Conservation (phyloP, 2,888 invertebrate species). For the Osmoderma eremita region DNA sequence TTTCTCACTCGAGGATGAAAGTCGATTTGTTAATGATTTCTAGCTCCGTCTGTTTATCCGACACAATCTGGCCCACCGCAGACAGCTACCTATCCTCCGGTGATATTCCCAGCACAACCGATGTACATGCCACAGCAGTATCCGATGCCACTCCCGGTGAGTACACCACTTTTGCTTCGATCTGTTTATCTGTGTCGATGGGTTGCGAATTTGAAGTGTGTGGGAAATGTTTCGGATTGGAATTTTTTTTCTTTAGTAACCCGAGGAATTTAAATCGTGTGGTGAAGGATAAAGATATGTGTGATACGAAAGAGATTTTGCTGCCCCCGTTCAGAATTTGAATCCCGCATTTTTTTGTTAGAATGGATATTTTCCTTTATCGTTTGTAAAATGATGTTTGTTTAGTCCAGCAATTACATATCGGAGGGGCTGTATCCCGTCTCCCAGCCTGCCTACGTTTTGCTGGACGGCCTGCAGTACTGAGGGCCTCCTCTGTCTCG, state of each 20-base stretch:
- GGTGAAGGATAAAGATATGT: neutral
- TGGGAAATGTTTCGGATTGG: constrained; percentile 3
- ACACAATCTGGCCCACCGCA: constrained; percentile 61
- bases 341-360: neutral
- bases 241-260: neutral
- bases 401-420: constrained; percentile 64
- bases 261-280: neutral
- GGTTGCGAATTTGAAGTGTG: neutral
- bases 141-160: constrained; percentile 63
- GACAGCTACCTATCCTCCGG: constrained; percentile 60
- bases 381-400: constrained; percentile 42
- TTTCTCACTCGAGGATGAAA: neutral
- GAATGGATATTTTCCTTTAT: constrained; percentile 6
- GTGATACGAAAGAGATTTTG: constrained; percentile 22
- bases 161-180: constrained; percentile 45
- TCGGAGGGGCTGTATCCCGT: constrained; percentile 68
- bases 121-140: constrained; percentile 65
- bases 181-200: constrained; percentile 6
- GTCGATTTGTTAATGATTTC: constrained; percentile 34
- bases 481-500: constrained; percentile 65
- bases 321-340: neutral
- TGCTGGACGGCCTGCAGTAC: constrained; percentile 72
- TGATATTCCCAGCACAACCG: constrained; percentile 63
- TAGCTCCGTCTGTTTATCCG: constrained; percentile 60
- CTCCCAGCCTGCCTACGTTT: constrained; percentile 70